These are phyloP conservation scores for Merluccius polli DNA, from an alignment of 2,797 vertebrate species.

Conservation along the genomic window DNA sequence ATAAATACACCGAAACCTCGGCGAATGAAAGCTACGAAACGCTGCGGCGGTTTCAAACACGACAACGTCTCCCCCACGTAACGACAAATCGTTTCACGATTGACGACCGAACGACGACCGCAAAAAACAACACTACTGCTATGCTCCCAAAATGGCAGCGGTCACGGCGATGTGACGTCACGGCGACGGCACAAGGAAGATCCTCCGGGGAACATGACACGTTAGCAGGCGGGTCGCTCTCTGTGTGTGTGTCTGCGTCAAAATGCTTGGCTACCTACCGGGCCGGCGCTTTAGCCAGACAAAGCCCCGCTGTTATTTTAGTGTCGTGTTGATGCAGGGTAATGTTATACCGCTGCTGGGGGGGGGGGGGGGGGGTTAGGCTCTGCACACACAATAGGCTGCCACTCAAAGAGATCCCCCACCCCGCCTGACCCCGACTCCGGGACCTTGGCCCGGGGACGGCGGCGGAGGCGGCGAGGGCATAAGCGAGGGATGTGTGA, in stretches of 20 bases:
- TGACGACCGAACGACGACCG: too few relatives aligned
- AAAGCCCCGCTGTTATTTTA: slow-evolving; percentile 65
- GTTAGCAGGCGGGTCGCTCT: neutral
- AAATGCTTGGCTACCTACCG: slow-evolving; percentile 45
- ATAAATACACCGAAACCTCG: too few relatives aligned
- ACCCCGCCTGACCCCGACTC: neutral
- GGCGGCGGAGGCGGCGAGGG: neutral
- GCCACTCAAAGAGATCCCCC: slow-evolving; percentile 11
- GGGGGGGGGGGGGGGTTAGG: slow-evolving; percentile 15
- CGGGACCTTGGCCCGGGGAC: slow-evolving; percentile 22
- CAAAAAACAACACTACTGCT: too few relatives aligned
- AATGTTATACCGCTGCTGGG: slow-evolving; percentile 53
- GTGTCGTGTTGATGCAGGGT: slow-evolving; percentile 43
- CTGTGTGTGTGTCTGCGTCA: neutral
- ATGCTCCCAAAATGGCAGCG: too few relatives aligned
- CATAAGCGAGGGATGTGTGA: slow-evolving; percentile 33
- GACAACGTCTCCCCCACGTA: too few relatives aligned
- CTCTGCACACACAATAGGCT: slow-evolving; percentile 33
- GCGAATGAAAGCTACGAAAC: too few relatives aligned
- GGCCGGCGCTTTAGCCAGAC: slow-evolving; percentile 42
- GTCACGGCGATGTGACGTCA: too few relatives aligned
- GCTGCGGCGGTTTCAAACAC: too few relatives aligned
- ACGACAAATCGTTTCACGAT: too few relatives aligned
- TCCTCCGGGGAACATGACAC: neutral
- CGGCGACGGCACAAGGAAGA: too few relatives aligned